A percentile compares a stretch with the other conserved stretches of the same genome.
Conservation (phyloP, 2,888 invertebrate genomes). For the Pedicia rivosa region DNA sequence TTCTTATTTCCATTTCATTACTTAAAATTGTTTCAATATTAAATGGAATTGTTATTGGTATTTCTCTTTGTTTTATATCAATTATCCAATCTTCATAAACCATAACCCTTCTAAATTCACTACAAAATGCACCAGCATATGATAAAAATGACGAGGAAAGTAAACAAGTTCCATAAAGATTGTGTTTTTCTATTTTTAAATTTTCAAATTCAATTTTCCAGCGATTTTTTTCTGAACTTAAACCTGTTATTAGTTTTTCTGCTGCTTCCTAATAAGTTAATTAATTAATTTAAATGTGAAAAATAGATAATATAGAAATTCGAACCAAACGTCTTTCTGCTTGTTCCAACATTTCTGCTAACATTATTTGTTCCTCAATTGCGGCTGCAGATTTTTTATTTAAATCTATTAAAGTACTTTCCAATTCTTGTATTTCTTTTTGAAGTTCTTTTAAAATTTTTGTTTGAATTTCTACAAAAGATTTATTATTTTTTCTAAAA, state of each 20-base stretch:
- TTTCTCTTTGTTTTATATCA: slow-evolving; percentile 45
- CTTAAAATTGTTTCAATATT: slow-evolving; percentile 58
- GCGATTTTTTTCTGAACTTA: slow-evolving; percentile 64
- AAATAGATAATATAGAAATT: not conserved
- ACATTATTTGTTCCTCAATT: slow-evolving; percentile 36
- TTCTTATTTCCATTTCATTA: slow-evolving; percentile 73
- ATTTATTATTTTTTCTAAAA: no score
- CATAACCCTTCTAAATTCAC: slow-evolving; percentile 70
- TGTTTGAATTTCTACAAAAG: slow-evolving; percentile 37
- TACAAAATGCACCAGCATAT: slow-evolving; percentile 78
- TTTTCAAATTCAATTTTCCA: slow-evolving; percentile 65
- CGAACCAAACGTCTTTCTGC: slow-evolving; percentile 30
- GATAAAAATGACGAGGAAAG: slow-evolving; percentile 67
- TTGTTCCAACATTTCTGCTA: slow-evolving; percentile 29
- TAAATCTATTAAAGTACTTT: slow-evolving; percentile 48
- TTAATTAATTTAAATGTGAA: no score
- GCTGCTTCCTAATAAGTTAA: slow-evolving; percentile 44
- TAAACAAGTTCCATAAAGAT: slow-evolving; percentile 71
- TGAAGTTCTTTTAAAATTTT: slow-evolving; percentile 54
- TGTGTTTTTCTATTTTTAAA: slow-evolving; percentile 51
- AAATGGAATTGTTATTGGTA: slow-evolving; percentile 60
- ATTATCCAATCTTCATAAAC: slow-evolving; percentile 65
- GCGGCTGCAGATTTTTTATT: slow-evolving; percentile 64
- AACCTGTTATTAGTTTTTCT: slow-evolving; percentile 71
- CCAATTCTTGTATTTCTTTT: slow-evolving; percentile 53